Conservation (phyloP, 2,113 vertebrate species). For the Eupsittula cactorum region DNA sequence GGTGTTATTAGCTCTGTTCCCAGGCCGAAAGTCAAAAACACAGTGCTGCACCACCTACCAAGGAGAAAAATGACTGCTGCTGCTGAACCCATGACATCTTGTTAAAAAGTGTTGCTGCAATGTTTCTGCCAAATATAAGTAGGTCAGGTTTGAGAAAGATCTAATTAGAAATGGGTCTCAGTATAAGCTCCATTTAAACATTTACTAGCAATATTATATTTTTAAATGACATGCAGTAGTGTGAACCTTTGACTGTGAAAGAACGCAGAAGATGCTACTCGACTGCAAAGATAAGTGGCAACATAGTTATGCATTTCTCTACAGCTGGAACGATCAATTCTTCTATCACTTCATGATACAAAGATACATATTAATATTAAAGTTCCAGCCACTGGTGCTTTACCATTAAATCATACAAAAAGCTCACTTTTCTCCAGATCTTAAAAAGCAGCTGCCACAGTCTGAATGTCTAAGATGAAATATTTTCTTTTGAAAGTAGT, state of each 20-base stretch:
- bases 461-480: slow-evolving; percentile 54
- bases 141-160: not conserved
- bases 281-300: not conserved
- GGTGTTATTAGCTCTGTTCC: too few relatives aligned
- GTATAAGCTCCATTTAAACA: not conserved
- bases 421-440: not conserved
- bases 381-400: not conserved
- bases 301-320: not conserved
- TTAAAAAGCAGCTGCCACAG: slow-evolving; percentile 26
- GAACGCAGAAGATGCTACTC: not conserved
- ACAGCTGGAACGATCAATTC: not conserved
- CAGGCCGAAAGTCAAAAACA: too few relatives aligned
- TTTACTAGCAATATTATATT: not conserved
- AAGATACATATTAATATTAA: not conserved
- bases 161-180: not conserved
- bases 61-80: too few relatives aligned
- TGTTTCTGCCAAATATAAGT: not conserved
- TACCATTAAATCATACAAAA: not conserved
- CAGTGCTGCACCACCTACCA: too few relatives aligned
- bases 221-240: not conserved
- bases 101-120: not conserved
- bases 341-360: not conserved
- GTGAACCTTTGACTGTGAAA: not conserved
- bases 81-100: not conserved
- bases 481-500: slow-evolving; percentile 36